A percentile compares a stretch with the other conserved stretches of the same genome.
phyloP scores from a whole-genome alignment of 2,113 vertebrate species.

The Cygnus atratus region DNA sequence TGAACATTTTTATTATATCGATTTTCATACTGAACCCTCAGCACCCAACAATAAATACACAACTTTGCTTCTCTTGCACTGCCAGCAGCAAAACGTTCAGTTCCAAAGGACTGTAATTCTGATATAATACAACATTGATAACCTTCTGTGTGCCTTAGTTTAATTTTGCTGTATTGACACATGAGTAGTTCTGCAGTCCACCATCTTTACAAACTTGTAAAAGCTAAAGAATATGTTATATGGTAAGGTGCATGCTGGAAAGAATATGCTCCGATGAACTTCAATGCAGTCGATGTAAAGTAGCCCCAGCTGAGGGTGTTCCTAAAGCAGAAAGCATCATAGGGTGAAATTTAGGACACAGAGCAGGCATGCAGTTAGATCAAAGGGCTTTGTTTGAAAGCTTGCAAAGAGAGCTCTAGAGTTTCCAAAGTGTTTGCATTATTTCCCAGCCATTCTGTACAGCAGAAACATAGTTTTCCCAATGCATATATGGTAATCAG shows the following conservation, averaged over 20 bases:
- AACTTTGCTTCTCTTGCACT: slow-evolving; percentile 77
- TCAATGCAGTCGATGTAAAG: slow-evolving; percentile 13
- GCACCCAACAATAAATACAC: slow-evolving; percentile 77
- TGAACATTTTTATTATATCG: slow-evolving; percentile 67
- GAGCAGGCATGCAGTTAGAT: neutral
- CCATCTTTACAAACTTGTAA: slow-evolving; percentile 34
- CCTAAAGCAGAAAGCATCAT: slow-evolving; percentile 5
- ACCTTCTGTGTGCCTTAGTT: slow-evolving; percentile 63
- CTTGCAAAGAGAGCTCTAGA: slow-evolving; percentile 12
- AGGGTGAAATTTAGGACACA: slow-evolving; percentile 7
- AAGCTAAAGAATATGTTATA: slow-evolving; percentile 17
- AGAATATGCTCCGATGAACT: neutral
- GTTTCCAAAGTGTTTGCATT: neutral
- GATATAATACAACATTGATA: slow-evolving; percentile 56
- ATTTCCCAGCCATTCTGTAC: slow-evolving; percentile 37
- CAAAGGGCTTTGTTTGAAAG: slow-evolving; percentile 27
- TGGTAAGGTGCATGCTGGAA: neutral
- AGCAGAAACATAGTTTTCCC: neutral
- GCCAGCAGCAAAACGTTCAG: slow-evolving; percentile 77
- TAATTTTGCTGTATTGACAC: slow-evolving; percentile 24
- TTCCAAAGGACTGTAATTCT: slow-evolving; percentile 72
- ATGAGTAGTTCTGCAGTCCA: slow-evolving; percentile 19
- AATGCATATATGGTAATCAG: neutral
- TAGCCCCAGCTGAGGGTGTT: slow-evolving; percentile 20
- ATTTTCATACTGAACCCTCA: slow-evolving; percentile 68